These are phyloP conservation scores for Aphelocoma coerulescens DNA, from an alignment of 2,113 vertebrate species.

Conservation along the genomic window DNA sequence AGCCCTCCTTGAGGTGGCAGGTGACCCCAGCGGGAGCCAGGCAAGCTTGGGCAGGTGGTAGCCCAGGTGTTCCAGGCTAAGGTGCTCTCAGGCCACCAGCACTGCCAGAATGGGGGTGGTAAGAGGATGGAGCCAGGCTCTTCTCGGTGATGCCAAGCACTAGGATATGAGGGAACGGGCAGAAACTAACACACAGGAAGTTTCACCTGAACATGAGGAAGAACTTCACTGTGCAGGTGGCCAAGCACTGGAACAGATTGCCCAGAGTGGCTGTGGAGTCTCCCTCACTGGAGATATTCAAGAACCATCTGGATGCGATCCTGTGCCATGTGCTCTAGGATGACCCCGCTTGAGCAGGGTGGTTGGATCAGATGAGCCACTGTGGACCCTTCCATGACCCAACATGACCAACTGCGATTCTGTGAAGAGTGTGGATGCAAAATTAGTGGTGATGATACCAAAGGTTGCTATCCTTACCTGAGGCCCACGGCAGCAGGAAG, in stretches of 20 bases:
- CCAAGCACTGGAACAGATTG: background rate
- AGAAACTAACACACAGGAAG: background rate
- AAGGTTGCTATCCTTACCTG: background rate
- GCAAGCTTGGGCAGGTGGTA: fast-evolving
- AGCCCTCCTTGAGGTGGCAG: fast-evolving
- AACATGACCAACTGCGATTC: no score
- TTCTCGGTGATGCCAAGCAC: background rate
- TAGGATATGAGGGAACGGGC: no score
- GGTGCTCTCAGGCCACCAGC: background rate
- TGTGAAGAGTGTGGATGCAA: background rate
- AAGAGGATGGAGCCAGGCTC: background rate
- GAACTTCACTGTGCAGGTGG: background rate
- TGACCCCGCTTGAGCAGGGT: background rate
- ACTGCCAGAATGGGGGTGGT: background rate
- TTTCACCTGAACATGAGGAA: no score
- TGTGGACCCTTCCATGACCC: background rate
- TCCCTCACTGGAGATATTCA: background rate
- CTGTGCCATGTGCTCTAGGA: background rate
- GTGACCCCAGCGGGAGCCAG: background rate
- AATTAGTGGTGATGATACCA: no score
- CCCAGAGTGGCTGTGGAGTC: background rate
- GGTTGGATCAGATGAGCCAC: background rate
- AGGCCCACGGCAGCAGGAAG: fast-evolving
- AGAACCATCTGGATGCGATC: background rate
- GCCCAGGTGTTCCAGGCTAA: background rate